Evolutionary conservation across 2,888 invertebrate species (phyloP).

Genomic region (Callinectes sapidus): DNA sequence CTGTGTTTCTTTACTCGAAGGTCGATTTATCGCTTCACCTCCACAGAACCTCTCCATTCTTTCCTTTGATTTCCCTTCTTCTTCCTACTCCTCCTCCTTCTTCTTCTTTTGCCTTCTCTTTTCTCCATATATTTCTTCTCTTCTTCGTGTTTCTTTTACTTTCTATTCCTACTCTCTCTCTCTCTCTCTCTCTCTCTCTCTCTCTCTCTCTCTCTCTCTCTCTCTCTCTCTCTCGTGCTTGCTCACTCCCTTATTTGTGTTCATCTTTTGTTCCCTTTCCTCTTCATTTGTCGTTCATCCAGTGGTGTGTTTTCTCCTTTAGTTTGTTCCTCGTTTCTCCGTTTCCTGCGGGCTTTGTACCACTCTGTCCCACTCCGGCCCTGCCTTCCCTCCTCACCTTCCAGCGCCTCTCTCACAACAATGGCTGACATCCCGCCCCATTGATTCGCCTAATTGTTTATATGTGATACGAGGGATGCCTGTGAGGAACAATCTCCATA

Average conservation of each 20-base stretch:
- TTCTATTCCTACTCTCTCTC: neutral
- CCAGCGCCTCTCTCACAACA: neutral
- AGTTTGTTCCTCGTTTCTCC: neutral
- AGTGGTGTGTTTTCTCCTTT: neutral
- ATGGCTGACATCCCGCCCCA: constrained; percentile 28
- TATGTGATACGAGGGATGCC: neutral
- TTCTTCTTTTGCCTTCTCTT: neutral
- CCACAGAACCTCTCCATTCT: neutral
- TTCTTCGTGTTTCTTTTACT: neutral
- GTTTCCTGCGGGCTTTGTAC: neutral
- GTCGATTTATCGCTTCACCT: neutral
- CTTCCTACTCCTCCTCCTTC: neutral
- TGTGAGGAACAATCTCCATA: neutral
- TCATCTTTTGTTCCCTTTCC: neutral
- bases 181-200: no score
- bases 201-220: neutral
- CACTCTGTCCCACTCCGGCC: neutral
- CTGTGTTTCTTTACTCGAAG: neutral
- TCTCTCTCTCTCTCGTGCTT: neutral
- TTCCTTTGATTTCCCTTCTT: neutral
- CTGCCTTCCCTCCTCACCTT: neutral
- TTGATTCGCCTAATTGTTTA: constrained; percentile 29
- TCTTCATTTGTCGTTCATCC: neutral
- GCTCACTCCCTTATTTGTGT: neutral
- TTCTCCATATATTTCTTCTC: neutral